phyloP scores from a whole-genome alignment of 1,140 invertebrate genomes.

The Hormaphis cornu region DNA sequence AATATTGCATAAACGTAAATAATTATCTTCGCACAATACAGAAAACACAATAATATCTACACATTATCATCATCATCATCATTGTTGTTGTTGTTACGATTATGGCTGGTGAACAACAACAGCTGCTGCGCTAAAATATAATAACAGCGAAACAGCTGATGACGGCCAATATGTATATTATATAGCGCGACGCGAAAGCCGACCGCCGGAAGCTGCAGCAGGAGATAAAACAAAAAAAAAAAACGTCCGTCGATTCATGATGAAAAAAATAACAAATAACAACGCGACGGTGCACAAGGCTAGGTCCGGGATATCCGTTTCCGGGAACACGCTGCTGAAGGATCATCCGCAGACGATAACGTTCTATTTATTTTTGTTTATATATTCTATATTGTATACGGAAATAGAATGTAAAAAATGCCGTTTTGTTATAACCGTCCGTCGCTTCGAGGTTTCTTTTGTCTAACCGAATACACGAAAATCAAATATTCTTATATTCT shows the following conservation, averaged over 20 bases:
- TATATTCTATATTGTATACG: neutral
- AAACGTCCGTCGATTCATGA: too few relatives aligned
- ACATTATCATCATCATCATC: too few relatives aligned
- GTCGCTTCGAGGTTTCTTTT: too few relatives aligned
- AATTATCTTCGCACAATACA: neutral
- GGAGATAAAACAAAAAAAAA: neutral
- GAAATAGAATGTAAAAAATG: too few relatives aligned
- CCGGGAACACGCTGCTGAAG: neutral
- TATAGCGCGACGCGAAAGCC: neutral
- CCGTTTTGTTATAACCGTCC: too few relatives aligned
- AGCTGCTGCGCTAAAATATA: too few relatives aligned
- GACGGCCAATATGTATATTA: too few relatives aligned
- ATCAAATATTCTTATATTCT: too few relatives aligned
- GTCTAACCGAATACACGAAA: too few relatives aligned
- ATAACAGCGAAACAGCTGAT: constrained; percentile 23
- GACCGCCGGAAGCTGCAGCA: constrained; percentile 3
- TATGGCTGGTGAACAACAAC: too few relatives aligned
- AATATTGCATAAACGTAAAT: constrained; percentile 18
- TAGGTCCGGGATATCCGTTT: neutral
- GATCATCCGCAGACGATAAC: neutral
- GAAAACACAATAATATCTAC: too few relatives aligned
- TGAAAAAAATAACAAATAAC: neutral
- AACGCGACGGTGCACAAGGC: neutral
- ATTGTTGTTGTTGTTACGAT: too few relatives aligned
- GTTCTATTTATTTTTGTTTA: neutral